These are phyloP conservation scores for Artibeus lituratus DNA, from an alignment of 2,797 vertebrate genomes.

Conservation along the genomic window DNA sequence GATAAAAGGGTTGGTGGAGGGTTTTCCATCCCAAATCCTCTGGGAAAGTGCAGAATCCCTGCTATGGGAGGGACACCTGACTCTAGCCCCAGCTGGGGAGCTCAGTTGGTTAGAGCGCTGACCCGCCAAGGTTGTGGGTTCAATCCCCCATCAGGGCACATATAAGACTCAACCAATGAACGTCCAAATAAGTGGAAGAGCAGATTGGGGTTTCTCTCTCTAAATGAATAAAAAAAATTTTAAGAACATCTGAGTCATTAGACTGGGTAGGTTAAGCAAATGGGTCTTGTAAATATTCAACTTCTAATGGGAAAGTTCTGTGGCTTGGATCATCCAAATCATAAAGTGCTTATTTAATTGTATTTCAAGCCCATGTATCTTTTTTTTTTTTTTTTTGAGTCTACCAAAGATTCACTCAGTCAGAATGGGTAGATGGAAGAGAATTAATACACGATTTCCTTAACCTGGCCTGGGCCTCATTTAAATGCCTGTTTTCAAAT, in stretches of 20 bases:
- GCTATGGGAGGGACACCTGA: background rate
- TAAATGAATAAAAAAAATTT: background rate
- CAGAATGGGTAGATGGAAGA: background rate
- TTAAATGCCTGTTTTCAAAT: slow-evolving; percentile 27
- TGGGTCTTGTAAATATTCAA: background rate
- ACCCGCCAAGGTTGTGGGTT: background rate
- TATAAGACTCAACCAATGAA: background rate
- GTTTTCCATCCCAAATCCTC: background rate
- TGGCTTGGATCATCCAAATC: background rate
- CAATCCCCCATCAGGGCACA: background rate
- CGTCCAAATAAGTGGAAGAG: background rate
- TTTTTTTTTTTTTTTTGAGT: background rate
- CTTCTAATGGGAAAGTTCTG: slow-evolving; percentile 6
- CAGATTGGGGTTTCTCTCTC: background rate
- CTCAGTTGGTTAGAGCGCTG: background rate
- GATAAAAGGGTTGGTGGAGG: background rate
- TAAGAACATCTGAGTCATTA: background rate
- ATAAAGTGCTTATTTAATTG: background rate
- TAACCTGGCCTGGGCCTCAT: background rate
- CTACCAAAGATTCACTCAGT: background rate
- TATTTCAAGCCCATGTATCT: background rate
- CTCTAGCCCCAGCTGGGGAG: background rate
- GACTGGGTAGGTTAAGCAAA: background rate
- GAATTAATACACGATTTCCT: background rate
- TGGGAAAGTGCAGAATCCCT: background rate